Base-by-base conservation (phyloP, 2,888 invertebrate species). In the Agonopterix heracliana region DNA sequence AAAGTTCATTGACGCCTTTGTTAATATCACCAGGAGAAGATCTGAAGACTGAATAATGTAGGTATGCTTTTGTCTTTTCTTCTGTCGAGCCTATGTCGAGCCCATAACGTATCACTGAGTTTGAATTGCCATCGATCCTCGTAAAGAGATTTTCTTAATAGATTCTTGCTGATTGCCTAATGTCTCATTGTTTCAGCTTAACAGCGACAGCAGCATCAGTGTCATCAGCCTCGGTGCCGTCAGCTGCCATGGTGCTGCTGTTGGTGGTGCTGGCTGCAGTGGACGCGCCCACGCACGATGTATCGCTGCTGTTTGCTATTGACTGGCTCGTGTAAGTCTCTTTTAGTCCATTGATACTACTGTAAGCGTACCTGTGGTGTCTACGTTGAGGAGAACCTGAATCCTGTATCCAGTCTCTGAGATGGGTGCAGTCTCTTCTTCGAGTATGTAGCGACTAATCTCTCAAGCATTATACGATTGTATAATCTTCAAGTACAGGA, bases 261-360 rank as follows among this genome's bases (percentile, higher is more conserved):
- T 84, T 95, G 17, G 95, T 96, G 49, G 94, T 96, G 4, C 81
- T 96, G 44, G 92, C 95, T 12, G 94, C 96, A 0, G 93, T 96
- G 47, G 94, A 95, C 68, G 94, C 94, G 11, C 96, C 96, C 0
- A 90, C 93, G 1, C 92, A 93, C 66, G 95, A 96, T 70, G 94
- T 96, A 0, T 94, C 95, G 0, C 78, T 96, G 8, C 86, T 96
- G 8, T 95, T 96, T 68, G 95, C 96, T 48, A 92, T 96, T 45
- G 96, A 96, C 71, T 96, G 96, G 96, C 93, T 96, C 64, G 94
- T 96, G 96, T 96, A 78, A 92, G 94, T 93, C 1, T 26, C 5
- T 3, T 38, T 38, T 38, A n/a, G 38, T 38, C 38, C 9, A 9
- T 11, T 0, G 1, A 34, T 34, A 34, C 41, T n/a, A 9, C 2